Evolutionary conservation across 2,113 vertebrate genomes (phyloP).

Genomic region (Upupa epops): DNA sequence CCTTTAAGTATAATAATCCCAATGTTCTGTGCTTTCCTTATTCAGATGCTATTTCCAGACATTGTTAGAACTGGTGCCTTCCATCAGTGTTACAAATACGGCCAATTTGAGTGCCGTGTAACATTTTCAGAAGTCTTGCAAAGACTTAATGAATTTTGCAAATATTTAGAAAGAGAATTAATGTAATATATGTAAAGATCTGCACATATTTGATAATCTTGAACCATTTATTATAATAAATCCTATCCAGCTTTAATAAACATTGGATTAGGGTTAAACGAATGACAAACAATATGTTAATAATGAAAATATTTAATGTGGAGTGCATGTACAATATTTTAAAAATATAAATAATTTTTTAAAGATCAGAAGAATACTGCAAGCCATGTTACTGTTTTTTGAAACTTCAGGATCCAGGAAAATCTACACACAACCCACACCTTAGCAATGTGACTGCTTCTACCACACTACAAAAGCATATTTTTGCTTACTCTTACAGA

Average conservation of each 20-base stretch:
- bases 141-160: slow-evolving; percentile 79
- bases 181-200: slow-evolving; percentile 79
- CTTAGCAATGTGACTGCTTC: background rate
- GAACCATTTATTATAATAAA: slow-evolving; percentile 78
- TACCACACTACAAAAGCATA: background rate
- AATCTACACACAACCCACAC: background rate
- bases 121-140: slow-evolving; percentile 68
- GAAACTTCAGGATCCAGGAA: background rate
- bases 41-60: background rate
- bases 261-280: slow-evolving; percentile 78
- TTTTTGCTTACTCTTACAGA: background rate
- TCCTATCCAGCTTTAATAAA: slow-evolving; percentile 79
- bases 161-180: slow-evolving; percentile 82
- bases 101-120: slow-evolving; percentile 44
- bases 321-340: slow-evolving; percentile 33
- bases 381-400: slow-evolving; percentile 21
- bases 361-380: slow-evolving; percentile 58
- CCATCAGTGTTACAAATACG: background rate
- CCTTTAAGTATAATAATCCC: background rate
- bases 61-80: background rate
- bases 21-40: background rate
- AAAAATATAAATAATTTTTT: slow-evolving; percentile 34
- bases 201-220: slow-evolving; percentile 83
- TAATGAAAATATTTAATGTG: slow-evolving; percentile 73
- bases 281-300: slow-evolving; percentile 76